A percentile compares a stretch with the other conserved stretches of the same genome.
phyloP scores from a whole-genome alignment of 1,140 invertebrate species.

The Callitettix versicolor region DNA sequence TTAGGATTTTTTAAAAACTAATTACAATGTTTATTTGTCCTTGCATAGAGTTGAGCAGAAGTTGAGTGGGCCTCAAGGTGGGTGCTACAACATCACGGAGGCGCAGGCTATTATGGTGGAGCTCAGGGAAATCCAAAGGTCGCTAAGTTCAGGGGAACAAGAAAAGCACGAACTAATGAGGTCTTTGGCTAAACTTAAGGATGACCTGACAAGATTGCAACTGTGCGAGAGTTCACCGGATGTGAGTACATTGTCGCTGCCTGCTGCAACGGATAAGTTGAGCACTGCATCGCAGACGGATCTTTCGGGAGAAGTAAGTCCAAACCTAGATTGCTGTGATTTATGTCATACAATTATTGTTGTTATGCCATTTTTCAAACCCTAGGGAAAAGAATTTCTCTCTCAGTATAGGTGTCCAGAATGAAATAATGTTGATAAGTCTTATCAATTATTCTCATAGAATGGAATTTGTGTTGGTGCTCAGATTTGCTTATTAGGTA shows the following conservation, averaged over 20 bases:
- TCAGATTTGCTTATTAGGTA: too few species aligned
- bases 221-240: constrained; percentile 71
- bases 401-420: too few species aligned
- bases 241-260: constrained; percentile 66
- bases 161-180: constrained; percentile 90
- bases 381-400: too few species aligned
- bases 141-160: constrained; percentile 78
- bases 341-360: too few species aligned
- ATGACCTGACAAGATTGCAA: constrained; percentile 79
- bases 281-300: constrained; percentile 92
- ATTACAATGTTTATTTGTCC: too few species aligned
- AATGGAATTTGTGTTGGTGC: too few species aligned
- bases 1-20: too few species aligned
- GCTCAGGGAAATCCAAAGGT: constrained; percentile 85
- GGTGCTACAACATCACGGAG: constrained; percentile 84
- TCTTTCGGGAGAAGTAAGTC: constrained; percentile 72
- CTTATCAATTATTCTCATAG: too few species aligned
- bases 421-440: too few species aligned
- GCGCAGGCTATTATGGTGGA: constrained; percentile 90
- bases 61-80: constrained; percentile 65
- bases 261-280: constrained; percentile 57
- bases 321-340: too few species aligned
- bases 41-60: constrained; percentile 78
- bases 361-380: too few species aligned
- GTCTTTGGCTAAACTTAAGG: constrained; percentile 82